Evolutionary conservation across 2,113 vertebrate species (phyloP).

Genomic region (Pluvialis apricaria): DNA sequence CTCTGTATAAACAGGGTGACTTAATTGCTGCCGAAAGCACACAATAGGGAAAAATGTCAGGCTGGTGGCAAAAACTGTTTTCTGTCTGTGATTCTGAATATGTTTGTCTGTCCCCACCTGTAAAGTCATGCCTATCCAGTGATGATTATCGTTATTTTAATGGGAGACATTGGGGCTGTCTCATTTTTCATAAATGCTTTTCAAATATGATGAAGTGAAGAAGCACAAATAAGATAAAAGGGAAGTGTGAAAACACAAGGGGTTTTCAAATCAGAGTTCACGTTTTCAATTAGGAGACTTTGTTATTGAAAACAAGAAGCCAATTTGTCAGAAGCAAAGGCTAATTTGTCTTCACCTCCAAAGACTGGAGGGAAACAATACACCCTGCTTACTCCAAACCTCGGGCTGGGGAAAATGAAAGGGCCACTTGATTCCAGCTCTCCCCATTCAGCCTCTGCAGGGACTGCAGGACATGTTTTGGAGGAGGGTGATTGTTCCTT

Average conservation of each 20-base stretch:
- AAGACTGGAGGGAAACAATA: constrained; percentile 14
- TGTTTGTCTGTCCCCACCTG: background rate
- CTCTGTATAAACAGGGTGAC: background rate
- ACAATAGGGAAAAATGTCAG: background rate
- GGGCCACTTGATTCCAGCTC: background rate
- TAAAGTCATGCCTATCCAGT: background rate
- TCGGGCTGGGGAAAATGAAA: background rate
- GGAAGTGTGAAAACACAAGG: background rate
- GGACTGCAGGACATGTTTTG: background rate
- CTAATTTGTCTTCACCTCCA: constrained; percentile 61
- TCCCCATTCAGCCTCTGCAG: background rate
- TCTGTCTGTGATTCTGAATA: background rate
- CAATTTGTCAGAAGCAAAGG: constrained; percentile 43
- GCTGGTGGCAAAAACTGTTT: background rate
- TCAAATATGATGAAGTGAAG: background rate
- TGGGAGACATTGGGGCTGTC: background rate
- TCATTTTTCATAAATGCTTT: background rate
- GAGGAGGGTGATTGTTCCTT: background rate
- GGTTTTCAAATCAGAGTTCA: background rate
- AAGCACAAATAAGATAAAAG: background rate
- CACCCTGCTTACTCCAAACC: background rate
- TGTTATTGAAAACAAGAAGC: constrained; percentile 36
- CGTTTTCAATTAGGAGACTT: constrained; percentile 44
- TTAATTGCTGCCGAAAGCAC: background rate
- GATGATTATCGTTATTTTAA: background rate